Evolutionary conservation across 1,140 invertebrate genomes (phyloP), one percentile per base, ranked within the genome.

Genomic region (Heliconius nattereri): DNA sequence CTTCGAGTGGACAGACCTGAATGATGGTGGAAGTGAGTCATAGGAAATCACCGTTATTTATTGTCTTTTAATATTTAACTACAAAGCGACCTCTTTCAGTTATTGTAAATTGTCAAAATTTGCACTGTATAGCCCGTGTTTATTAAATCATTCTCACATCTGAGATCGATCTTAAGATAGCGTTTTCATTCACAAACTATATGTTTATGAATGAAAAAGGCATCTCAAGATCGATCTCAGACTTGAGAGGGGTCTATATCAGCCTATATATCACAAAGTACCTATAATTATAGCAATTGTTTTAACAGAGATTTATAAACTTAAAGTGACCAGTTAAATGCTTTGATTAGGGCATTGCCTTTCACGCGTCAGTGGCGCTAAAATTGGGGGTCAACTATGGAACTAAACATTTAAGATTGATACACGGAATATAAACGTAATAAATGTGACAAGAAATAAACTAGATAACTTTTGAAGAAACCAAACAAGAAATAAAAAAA

Each of bases 331-430:
- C 8, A 29, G 60, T 66, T 66, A 26, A 66, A 71, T 54, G 20
- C 75, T 76, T 76, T 77, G 71, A 77, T 75, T 77, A 77, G 79
- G 57, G 71, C 75, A 81, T 73, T 81, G 79, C 57, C 75, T 81
- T 81, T 81, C 45, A 73, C 79, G 79, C 79, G 11, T 71, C 29
- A 75, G 29, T 70, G 71, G n/a, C 32, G 40, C 2, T 60, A 37
- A 57, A 57, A 66, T 75, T 26, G 60, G 60, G 13, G 60, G 60
- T 29, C 60, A 66, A 66, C 60, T 66, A 26, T 66, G 60, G 60
- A 66, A 60, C 11, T 26, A 66, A 66, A 6, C 20, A n/a, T 60
- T 45, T 45, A 45, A 13, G 57, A 60, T 60, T 60, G 57, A 23
- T 23, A 60, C 57, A 11, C 9, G 23, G 57, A 60, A 29, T 23